Evolutionary conservation across 2,888 invertebrate species (phyloP).

Genomic region (Dendrolimus houi): DNA sequence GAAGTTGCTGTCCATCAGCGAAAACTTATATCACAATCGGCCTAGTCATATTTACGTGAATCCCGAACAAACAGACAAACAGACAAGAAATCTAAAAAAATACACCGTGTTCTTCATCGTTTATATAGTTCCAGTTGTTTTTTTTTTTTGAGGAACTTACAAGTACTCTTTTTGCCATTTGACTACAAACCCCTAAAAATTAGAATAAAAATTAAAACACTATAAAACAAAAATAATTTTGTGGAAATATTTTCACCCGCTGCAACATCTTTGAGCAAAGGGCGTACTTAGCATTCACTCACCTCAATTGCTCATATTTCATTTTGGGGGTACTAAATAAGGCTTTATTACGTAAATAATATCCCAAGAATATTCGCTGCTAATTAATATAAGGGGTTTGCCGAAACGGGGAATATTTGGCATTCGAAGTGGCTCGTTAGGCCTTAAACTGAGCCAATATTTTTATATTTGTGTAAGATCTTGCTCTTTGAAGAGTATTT

Average conservation of each 20-base stretch:
- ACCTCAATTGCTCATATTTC: constrained; percentile 68
- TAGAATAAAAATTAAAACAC: too few relatives aligned
- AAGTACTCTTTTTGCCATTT: too few relatives aligned
- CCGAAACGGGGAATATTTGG: constrained; percentile 35
- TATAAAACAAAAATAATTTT: neutral
- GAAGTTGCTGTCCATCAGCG: too few relatives aligned
- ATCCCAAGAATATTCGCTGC: constrained; percentile 66
- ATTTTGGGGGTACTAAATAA: constrained; percentile 65
- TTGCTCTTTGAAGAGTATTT: neutral
- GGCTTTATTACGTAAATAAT: constrained; percentile 73
- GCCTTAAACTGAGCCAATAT: neutral
- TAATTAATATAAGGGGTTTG: constrained; percentile 70
- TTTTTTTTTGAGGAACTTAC: too few relatives aligned
- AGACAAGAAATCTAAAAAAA: too few relatives aligned
- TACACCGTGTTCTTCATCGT: too few relatives aligned
- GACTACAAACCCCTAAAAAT: too few relatives aligned
- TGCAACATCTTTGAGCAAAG: neutral
- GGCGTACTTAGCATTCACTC: constrained; percentile 55
- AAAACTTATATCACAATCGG: too few relatives aligned
- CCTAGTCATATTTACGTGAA: too few relatives aligned
- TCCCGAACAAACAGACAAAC: too few relatives aligned
- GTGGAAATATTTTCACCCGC: neutral
- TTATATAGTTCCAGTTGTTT: too few relatives aligned
- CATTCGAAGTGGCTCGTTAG: constrained; percentile 35
- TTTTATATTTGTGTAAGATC: neutral